Evolutionary conservation across 53 echinoderm and acorn worm species (phyloP).

Genomic region (Hippasteria phrygiana): DNA sequence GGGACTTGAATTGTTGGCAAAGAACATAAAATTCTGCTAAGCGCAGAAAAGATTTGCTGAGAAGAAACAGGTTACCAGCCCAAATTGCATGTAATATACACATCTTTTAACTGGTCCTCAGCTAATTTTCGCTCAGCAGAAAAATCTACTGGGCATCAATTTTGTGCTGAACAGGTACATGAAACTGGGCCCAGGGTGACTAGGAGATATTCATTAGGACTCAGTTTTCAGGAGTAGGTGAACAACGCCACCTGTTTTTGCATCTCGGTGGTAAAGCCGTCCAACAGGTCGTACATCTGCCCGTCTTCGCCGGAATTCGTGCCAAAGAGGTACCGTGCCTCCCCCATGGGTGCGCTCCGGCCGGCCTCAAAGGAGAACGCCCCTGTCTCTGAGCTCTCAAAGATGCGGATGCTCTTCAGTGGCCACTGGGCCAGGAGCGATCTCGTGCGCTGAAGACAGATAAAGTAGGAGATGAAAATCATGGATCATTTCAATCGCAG

Average conservation of each 20-base stretch:
- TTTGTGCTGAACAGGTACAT: no score
- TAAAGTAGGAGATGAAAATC: neutral
- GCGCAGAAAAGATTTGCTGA: no score
- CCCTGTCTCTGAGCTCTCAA: conserved; percentile 97
- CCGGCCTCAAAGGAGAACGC: conserved; percentile 94
- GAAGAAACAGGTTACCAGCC: no score
- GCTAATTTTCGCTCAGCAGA: no score
- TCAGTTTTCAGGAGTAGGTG: no score
- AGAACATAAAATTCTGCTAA: no score
- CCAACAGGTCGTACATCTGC: conserved; percentile 89
- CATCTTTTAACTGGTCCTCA: no score
- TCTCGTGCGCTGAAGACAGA: conserved; percentile 73
- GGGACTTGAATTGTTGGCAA: no score
- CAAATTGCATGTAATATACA: no score
- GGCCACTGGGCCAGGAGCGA: conserved; percentile 96
- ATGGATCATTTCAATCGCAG: neutral
- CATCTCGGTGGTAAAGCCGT: conserved; percentile 84
- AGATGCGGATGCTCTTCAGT: conserved; percentile 91
- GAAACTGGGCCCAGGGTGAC: no score
- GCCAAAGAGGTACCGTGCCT: conserved; percentile 82
- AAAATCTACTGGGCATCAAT: no score
- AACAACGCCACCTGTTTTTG: conserved; percentile 26
- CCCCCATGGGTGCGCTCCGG: conserved; percentile 93
- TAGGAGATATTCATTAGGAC: no score
- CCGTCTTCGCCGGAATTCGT: conserved; percentile 83